A percentile compares a stretch with the other conserved stretches of the same genome.
Conservation (phyloP, 1,140 invertebrate genomes). For the Danaus melanippus region DNA sequence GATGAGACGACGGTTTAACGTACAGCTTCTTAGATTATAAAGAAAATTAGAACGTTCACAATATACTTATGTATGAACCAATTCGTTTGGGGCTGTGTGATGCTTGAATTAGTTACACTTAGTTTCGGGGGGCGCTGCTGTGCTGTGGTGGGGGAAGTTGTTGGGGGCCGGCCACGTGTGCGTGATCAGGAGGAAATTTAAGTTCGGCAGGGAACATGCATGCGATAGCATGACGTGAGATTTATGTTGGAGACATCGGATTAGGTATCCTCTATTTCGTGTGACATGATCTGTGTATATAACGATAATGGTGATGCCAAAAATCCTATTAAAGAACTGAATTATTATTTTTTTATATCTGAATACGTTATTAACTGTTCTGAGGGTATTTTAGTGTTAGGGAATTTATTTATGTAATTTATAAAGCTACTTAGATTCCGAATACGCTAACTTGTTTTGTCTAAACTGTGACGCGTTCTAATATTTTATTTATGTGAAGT, state of each 20-base stretch:
- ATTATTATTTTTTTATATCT: constrained; percentile 54
- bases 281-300: constrained; percentile 63
- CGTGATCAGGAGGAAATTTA: constrained; percentile 59
- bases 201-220: constrained; percentile 64
- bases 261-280: constrained; percentile 63
- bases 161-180: constrained; percentile 29
- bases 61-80: too few species aligned
- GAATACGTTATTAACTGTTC: constrained; percentile 66
- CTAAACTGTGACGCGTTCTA: constrained; percentile 9
- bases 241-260: constrained; percentile 57
- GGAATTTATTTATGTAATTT: constrained; percentile 62
- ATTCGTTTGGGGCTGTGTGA: constrained; percentile 9
- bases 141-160: constrained; percentile 23
- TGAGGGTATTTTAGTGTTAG: constrained; percentile 69
- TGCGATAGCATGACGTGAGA: constrained; percentile 36
- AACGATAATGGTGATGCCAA: constrained; percentile 68
- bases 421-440: constrained; percentile 37
- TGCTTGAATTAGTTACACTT: constrained; percentile 22
- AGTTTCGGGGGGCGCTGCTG: constrained; percentile 21
- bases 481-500: constrained; percentile 11
- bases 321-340: constrained; percentile 74
- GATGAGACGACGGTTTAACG: constrained; percentile 8
- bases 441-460: constrained; percentile 21
- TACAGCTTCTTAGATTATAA: constrained; percentile 4
- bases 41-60: too few species aligned